A percentile compares a stretch with the other conserved stretches of the same genome.
These are phyloP conservation scores for Falcunculus frontatus DNA, from an alignment of 2,113 vertebrate genomes.

Conservation along the genomic window DNA sequence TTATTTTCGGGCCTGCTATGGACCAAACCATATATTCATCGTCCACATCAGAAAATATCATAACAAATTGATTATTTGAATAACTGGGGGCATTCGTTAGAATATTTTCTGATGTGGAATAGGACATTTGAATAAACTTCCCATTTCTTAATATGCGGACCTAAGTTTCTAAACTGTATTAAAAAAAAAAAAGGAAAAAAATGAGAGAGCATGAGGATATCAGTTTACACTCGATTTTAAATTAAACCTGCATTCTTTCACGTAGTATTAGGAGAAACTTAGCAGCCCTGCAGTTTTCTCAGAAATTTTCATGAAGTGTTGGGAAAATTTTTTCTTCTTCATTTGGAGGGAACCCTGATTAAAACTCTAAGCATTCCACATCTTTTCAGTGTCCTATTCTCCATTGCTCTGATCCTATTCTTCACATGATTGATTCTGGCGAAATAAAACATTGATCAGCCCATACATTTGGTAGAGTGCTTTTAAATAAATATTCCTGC, in stretches of 20 bases:
- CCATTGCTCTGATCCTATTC: conserved; percentile 1
- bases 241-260: conserved; percentile 44
- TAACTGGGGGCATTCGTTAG: not conserved
- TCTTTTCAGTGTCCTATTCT: conserved; percentile 28
- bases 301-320: conserved; percentile 46
- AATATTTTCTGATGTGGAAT: not conserved
- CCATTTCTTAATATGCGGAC: not conserved
- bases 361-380: conserved; percentile 40
- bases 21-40: not conserved
- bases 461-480: not conserved
- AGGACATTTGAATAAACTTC: not conserved
- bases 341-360: conserved; percentile 41
- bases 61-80: not conserved
- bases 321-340: conserved; percentile 27
- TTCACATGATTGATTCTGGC: not conserved
- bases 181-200: not conserved
- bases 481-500: conserved; percentile 23
- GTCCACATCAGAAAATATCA: not conserved
- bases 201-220: conserved; percentile 11
- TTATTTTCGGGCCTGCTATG: not conserved
- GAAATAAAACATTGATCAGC: conserved; percentile 27
- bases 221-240: conserved; percentile 57
- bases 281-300: conserved; percentile 54
- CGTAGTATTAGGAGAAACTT: conserved; percentile 48
- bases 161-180: conserved; percentile 42